These are phyloP conservation scores for Heptranchias perlo DNA, from an alignment of 2,113 vertebrate species.

Conservation along the genomic window DNA sequence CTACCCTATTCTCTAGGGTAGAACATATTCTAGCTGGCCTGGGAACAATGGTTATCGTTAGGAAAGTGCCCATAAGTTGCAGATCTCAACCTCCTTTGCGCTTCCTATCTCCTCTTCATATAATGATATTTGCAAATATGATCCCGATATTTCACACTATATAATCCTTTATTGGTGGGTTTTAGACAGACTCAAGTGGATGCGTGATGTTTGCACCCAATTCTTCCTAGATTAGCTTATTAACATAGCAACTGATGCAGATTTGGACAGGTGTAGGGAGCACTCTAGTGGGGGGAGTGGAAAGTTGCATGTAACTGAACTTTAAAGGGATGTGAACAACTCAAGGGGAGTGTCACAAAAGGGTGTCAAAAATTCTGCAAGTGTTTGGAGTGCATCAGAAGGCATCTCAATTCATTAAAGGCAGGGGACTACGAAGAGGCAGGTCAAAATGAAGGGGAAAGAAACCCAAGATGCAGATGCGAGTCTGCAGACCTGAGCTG, in stretches of 20 bases:
- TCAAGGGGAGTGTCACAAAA: not conserved
- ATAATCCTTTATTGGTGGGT: not conserved
- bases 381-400: not conserved
- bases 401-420: not conserved
- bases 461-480: not conserved
- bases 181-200: not conserved
- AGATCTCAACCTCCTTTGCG: not conserved
- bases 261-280: not conserved
- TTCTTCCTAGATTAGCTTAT: not conserved
- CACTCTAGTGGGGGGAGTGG: not conserved
- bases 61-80: not conserved
- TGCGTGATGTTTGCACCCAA: not conserved
- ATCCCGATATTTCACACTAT: not conserved
- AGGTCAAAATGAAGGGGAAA: not conserved
- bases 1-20: not conserved
- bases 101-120: not conserved
- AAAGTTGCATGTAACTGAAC: not conserved
- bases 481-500: not conserved
- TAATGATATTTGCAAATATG: not conserved
- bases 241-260: not conserved
- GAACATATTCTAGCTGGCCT: not conserved
- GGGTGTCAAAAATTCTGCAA: too few relatives aligned
- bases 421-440: not conserved
- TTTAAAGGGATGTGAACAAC: not conserved
- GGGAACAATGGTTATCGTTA: not conserved